Percentiles rank a stretch among this genome's conserved stretches.
Evolutionary conservation across 2,113 vertebrate genomes (phyloP).

Genomic region (Solea solea): DNA sequence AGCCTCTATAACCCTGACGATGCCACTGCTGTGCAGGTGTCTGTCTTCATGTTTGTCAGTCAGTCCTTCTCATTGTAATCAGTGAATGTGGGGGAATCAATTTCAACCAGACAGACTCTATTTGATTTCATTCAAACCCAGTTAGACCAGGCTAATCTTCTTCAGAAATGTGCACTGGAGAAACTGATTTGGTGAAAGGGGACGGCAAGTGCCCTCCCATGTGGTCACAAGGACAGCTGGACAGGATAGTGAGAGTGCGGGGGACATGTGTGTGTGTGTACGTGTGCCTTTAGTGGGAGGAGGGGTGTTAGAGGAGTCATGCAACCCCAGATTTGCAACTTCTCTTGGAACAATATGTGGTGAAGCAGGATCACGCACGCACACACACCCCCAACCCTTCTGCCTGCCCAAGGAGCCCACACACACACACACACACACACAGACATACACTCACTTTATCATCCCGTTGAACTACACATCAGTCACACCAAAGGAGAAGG

Average conservation of each 20-base stretch:
- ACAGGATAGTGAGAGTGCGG: constrained; percentile 34
- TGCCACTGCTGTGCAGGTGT: constrained; percentile 2
- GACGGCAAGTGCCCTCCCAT: constrained; percentile 54
- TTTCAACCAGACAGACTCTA: constrained; percentile 68
- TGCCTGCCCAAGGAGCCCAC: constrained; percentile 18
- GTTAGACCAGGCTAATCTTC: constrained; percentile 65
- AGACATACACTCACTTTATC: constrained; percentile 28
- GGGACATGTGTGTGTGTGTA: constrained; percentile 10
- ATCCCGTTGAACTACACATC: constrained; percentile 33
- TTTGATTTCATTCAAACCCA: constrained; percentile 74
- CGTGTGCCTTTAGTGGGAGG: constrained; percentile 26
- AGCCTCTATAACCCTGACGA: background rate
- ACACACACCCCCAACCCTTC: background rate
- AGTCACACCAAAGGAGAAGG: constrained; percentile 31
- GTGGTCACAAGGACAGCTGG: constrained; percentile 66
- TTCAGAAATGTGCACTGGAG: constrained; percentile 34
- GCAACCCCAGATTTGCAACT: constrained; percentile 60
- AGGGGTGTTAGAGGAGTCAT: constrained; percentile 45
- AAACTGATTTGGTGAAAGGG: constrained; percentile 64
- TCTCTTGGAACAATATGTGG: constrained; percentile 63
- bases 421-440: constrained; percentile 23
- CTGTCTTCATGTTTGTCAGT: constrained; percentile 2
- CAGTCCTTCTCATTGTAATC: constrained; percentile 22
- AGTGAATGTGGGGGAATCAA: constrained; percentile 53
- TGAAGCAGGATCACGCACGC: constrained; percentile 30